These are phyloP conservation scores for Torymus texanus DNA, from an alignment of 2,888 invertebrate genomes.

Conservation along the genomic window DNA sequence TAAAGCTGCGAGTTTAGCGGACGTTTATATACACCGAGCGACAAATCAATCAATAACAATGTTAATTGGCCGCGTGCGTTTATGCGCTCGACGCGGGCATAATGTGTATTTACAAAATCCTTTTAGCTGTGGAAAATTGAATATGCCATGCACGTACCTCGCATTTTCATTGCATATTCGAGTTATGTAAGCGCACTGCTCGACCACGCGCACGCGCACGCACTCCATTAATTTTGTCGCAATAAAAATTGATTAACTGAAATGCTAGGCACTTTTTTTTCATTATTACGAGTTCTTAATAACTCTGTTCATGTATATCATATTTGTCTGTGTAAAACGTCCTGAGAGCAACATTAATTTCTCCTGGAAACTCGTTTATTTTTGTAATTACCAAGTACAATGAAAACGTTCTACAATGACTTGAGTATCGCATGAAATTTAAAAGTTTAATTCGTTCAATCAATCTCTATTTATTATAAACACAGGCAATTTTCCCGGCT, in stretches of 20 bases:
- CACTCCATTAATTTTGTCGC: slow-evolving; percentile 30
- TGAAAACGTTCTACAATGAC: too few species aligned
- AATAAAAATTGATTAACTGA: slow-evolving; percentile 39
- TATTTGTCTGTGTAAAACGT: neutral
- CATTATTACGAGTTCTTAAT: slow-evolving; percentile 4
- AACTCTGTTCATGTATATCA: slow-evolving; percentile 11
- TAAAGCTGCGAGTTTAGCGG: slow-evolving; percentile 27
- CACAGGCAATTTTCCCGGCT: too few species aligned
- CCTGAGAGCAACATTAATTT: neutral
- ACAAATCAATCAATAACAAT: slow-evolving; percentile 37
- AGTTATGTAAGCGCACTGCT: slow-evolving; percentile 29
- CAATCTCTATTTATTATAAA: too few species aligned
- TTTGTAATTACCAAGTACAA: too few species aligned
- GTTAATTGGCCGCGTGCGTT: slow-evolving; percentile 20
- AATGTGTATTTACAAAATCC: slow-evolving; percentile 26
- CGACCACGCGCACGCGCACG: neutral
- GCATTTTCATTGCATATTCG: neutral
- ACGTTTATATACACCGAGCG: neutral
- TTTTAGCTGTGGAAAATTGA: slow-evolving; percentile 35
- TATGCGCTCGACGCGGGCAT: slow-evolving; percentile 28
- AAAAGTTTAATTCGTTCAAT: too few species aligned
- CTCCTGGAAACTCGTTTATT: too few species aligned
- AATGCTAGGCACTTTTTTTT: slow-evolving; percentile 13
- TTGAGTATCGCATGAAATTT: too few species aligned
- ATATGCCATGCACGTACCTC: neutral